Conservation (phyloP, 2,113 vertebrate genomes). For the Cyphomyrus plagiostoma region DNA sequence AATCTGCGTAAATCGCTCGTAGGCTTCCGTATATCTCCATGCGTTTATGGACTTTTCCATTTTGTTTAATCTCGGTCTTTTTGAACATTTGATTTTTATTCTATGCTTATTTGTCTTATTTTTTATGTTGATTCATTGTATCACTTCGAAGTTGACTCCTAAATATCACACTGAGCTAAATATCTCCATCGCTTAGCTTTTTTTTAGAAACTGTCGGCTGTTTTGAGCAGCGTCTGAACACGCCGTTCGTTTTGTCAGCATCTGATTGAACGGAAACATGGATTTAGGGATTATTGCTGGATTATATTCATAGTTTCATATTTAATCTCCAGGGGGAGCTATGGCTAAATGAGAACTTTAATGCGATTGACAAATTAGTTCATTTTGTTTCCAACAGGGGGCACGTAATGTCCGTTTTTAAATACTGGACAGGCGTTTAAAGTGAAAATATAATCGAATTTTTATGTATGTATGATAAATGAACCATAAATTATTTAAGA, state of each 20-base stretch:
- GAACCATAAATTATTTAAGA: not conserved
- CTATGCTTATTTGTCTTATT: not conserved
- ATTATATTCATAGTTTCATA: not conserved
- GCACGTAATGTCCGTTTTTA: not conserved
- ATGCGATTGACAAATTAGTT: not conserved
- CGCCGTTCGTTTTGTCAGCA: not conserved
- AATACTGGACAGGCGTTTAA: not conserved
- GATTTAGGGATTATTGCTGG: not conserved
- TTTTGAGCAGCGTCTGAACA: not conserved
- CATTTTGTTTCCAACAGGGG: constrained; percentile 9
- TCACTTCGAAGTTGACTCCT: not conserved
- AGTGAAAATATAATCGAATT: constrained; percentile 19
- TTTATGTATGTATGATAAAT: not conserved
- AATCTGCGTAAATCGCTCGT: not conserved
- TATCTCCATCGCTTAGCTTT: not conserved
- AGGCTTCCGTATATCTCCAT: not conserved
- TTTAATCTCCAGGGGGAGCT: constrained; percentile 18
- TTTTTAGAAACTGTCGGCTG: not conserved
- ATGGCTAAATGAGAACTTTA: not conserved
- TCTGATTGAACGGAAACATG: not conserved
- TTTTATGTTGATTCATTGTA: not conserved
- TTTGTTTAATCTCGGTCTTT: not conserved
- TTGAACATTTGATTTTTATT: not conserved
- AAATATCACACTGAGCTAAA: not conserved
- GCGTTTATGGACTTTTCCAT: not conserved